phyloP scores from a whole-genome alignment of 2,888 invertebrate species.

The Osedax fenrisi region DNA sequence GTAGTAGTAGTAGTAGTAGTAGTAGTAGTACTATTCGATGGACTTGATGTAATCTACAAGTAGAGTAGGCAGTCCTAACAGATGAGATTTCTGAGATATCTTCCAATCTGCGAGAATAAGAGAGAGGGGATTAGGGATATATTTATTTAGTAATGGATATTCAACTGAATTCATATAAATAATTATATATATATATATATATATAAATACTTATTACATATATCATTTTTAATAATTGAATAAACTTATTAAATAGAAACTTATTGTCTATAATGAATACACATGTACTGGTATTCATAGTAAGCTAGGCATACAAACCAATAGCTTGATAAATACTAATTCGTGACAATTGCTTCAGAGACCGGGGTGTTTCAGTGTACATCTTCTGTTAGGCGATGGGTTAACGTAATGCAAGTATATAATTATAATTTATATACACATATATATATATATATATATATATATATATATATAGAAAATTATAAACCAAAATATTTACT shows the following conservation, averaged over 20 bases:
- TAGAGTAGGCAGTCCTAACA: not conserved
- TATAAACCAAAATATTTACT: no score
- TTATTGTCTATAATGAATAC: not conserved
- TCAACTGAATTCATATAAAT: not conserved
- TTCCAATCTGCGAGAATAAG: not conserved
- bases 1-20: no score
- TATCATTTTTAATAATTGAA: no score
- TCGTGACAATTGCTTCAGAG: slow-evolving; percentile 34
- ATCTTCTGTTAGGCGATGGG: slow-evolving; percentile 27
- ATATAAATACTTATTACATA: no score
- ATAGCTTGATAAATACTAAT: slow-evolving; percentile 35
- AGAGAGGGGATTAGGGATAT: no score
- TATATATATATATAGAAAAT: no score
- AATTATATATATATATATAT: not conserved
- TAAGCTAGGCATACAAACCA: not conserved
- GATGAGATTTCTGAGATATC: not conserved
- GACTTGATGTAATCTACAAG: not conserved
- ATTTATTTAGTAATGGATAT: no score
- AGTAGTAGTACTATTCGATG: not conserved
- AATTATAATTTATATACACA: not conserved
- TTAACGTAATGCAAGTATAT: not conserved
- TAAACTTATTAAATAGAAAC: no score
- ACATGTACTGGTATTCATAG: not conserved
- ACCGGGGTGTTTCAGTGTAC: slow-evolving; percentile 30
- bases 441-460: not conserved